Evolutionary conservation across 2,888 invertebrate genomes (phyloP).

Genomic region (Leptothorax acervorum): DNA sequence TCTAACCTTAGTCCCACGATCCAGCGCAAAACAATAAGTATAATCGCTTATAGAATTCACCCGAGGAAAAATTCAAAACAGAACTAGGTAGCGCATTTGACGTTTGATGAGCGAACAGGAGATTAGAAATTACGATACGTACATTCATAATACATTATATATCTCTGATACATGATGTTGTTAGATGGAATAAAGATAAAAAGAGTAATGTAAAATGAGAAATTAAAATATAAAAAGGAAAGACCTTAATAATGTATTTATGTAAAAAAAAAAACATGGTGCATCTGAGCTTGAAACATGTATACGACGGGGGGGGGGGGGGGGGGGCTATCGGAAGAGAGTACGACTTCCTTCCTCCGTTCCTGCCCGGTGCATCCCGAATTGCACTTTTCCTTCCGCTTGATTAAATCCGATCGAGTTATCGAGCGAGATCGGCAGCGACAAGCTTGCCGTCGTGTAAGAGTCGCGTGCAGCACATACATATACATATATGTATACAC

Average conservation of each 20-base stretch:
- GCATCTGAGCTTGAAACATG: background rate
- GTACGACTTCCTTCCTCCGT: background rate
- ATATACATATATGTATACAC: background rate
- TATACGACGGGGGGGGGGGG: background rate
- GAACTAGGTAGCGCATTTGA: background rate
- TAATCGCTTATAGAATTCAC: background rate
- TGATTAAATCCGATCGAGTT: conserved; percentile 71
- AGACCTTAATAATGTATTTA: conserved; percentile 7
- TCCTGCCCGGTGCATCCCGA: conserved; percentile 34
- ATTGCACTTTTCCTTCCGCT: conserved; percentile 69
- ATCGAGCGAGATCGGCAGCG: conserved; percentile 63
- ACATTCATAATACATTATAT: background rate
- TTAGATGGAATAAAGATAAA: background rate
- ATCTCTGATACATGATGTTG: background rate
- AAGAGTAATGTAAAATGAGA: background rate
- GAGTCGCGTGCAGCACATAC: conserved; percentile 21
- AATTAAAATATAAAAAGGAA: background rate
- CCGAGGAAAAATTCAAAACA: background rate
- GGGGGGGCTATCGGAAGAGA: background rate
- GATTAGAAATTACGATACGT: background rate
- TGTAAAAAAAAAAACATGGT: background rate
- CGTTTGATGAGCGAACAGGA: background rate
- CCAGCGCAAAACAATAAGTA: background rate
- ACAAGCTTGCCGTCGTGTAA: conserved; percentile 27
- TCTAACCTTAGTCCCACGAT: background rate